phyloP scores from a whole-genome alignment of 2,113 vertebrate species.

The Eleginops maclovinus region DNA sequence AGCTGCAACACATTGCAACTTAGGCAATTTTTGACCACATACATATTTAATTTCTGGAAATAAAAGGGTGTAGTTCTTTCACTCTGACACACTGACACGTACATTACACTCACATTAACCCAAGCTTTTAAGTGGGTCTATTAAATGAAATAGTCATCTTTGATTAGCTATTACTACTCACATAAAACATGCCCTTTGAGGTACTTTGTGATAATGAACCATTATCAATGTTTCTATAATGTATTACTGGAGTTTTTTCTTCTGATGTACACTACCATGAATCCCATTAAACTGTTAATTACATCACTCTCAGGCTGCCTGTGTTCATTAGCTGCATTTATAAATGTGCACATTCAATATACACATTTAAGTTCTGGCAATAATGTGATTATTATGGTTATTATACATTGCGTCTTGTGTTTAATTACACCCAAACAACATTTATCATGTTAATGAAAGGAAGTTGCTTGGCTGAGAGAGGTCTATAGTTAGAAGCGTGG shows the following conservation, averaged over 20 bases:
- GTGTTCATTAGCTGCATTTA: constrained; percentile 10
- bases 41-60: neutral
- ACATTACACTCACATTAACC: neutral
- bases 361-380: neutral
- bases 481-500: constrained; percentile 7
- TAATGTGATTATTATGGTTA: neutral
- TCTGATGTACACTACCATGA: neutral
- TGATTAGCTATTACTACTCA: constrained; percentile 7
- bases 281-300: constrained; percentile 25
- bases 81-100: neutral
- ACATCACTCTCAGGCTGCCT: neutral
- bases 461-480: neutral
- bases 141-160: constrained; percentile 10
- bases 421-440: neutral
- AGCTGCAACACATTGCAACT: neutral
- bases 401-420: neutral
- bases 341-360: constrained; percentile 8
- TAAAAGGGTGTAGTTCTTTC: no score
- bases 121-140: neutral
- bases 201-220: neutral
- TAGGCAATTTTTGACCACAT: neutral
- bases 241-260: constrained; percentile 1
- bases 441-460: neutral
- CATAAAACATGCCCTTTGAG: constrained; percentile 10
- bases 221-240: constrained; percentile 9